These are phyloP conservation scores for Osmerus eperlanus DNA, from an alignment of 2,113 vertebrate species.

Conservation along the genomic window DNA sequence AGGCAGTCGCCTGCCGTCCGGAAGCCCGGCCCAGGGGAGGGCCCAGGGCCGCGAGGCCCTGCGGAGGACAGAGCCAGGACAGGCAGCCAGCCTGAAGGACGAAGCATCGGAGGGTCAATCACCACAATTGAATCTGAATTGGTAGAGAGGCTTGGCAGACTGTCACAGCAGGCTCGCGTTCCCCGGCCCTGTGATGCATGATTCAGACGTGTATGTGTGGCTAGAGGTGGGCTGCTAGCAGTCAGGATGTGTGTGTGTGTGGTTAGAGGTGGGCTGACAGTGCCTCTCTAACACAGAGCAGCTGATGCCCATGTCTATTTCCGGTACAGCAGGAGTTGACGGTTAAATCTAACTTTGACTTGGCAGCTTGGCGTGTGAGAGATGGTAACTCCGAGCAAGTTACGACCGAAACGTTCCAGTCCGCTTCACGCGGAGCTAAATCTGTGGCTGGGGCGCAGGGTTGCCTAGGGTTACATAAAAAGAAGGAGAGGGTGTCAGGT, in stretches of 20 bases:
- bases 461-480: conserved; percentile 8
- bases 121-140: conserved; percentile 30
- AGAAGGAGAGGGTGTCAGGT: conserved; percentile 14
- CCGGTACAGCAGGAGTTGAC: conserved; percentile 39
- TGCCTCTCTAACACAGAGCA: conserved; percentile 11
- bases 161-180: neutral
- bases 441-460: conserved; percentile 25
- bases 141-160: conserved; percentile 27
- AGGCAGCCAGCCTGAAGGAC: conserved; percentile 19
- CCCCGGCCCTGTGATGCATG: conserved; percentile 1
- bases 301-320: conserved; percentile 47
- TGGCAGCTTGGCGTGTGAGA: conserved; percentile 33
- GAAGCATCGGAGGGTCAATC: conserved; percentile 15
- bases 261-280: conserved; percentile 9
- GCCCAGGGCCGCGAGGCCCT: too few species aligned
- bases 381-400: conserved; percentile 43
- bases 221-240: too few species aligned
- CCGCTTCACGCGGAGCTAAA: conserved; percentile 39
- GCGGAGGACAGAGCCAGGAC: conserved; percentile 8
- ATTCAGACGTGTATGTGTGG: neutral
- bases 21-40: too few species aligned
- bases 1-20: too few species aligned
- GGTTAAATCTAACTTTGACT: conserved; percentile 55
- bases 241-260: too few species aligned
- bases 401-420: conserved; percentile 38